These are phyloP conservation scores for Entomobrya multifasciata DNA, from an alignment of 2,888 invertebrate species.

Conservation along the genomic window DNA sequence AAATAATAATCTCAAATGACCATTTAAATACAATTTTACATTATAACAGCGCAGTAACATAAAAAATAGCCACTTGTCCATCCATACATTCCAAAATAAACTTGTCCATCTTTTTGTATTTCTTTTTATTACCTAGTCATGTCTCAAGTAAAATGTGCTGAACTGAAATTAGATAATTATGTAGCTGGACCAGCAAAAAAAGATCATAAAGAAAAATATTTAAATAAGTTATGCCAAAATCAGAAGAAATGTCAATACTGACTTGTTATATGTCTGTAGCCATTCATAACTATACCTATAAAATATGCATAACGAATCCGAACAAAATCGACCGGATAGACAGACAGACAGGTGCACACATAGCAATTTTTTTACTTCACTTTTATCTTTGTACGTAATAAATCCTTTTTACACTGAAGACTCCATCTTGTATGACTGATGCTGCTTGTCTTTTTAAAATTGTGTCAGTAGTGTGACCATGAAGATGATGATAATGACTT, in stretches of 20 bases:
- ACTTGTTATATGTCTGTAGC: no score
- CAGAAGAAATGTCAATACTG: no score
- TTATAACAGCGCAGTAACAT: not conserved
- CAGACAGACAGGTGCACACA: no score
- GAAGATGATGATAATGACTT: constrained; percentile 63
- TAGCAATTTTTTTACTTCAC: no score
- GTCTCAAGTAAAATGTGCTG: constrained; percentile 32
- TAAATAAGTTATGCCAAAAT: no score
- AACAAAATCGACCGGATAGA: no score
- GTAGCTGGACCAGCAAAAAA: no score
- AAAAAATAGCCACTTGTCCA: not conserved
- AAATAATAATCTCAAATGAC: constrained; percentile 13
- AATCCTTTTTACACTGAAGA: not conserved
- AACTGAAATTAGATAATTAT: no score
- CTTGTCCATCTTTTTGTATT: not conserved
- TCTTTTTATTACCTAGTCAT: not conserved
- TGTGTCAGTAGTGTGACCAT: constrained; percentile 64
- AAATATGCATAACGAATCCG: no score
- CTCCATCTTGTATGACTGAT: constrained; percentile 18
- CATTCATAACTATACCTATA: no score
- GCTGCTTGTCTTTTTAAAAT: constrained; percentile 26
- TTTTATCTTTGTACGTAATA: no score
- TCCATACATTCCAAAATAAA: not conserved
- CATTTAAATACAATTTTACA: constrained; percentile 33
- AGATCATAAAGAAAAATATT: no score